Evolutionary conservation across 2,797 vertebrate genomes (phyloP), one percentile per base, ranked within the genome.

Genomic region (Coreius guichenoti): DNA sequence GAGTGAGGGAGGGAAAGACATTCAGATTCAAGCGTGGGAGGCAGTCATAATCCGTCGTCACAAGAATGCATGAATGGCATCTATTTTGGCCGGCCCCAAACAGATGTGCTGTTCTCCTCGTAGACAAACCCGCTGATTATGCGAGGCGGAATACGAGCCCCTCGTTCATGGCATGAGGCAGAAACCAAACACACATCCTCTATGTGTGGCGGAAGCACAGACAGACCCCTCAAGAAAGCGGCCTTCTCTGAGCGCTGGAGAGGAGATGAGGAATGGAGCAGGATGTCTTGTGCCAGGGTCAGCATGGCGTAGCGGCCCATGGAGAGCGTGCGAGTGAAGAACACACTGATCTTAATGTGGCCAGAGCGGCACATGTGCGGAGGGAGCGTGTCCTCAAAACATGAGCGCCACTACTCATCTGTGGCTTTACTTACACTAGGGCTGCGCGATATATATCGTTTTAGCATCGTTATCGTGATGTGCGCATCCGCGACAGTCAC

Each of bases 81-180:
- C 88, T 92, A 91, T 90, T 90, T 91, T 87, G 76, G 86, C 84
- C 77, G 68, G 61, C 79, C 68, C 33, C 79, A 91, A 90, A 93
- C 92, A 94, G 92, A 94, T 91, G 93, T 91, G 92, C 91, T 19
- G 86, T 88, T 91, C 83, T 91, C 88, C 88, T 89, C 61, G 81
- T 87, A 90, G 86, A 93, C 93, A 92, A 92, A 92, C 92, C 90
- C 88, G 82, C 87, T 90, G 92, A 93, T 94, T 93, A 93, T 93
- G 70, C 74, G 47, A 76, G 80, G 81, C 51, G 88, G 90, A 92
- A 90, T 91, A 90, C 88, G 89, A 89, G 85, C 87, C 88, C 73
- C 86, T 49, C 21, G 61, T 61, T 75, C 68, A 33, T 85, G 31
- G 74, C 43, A 63, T 54, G 82, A 84, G 12, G 43, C 63, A 47